Evolutionary conservation across 2,113 vertebrate species (phyloP), one percentile per base, ranked within the genome.

Genomic region (Gallinago jamesoni): DNA sequence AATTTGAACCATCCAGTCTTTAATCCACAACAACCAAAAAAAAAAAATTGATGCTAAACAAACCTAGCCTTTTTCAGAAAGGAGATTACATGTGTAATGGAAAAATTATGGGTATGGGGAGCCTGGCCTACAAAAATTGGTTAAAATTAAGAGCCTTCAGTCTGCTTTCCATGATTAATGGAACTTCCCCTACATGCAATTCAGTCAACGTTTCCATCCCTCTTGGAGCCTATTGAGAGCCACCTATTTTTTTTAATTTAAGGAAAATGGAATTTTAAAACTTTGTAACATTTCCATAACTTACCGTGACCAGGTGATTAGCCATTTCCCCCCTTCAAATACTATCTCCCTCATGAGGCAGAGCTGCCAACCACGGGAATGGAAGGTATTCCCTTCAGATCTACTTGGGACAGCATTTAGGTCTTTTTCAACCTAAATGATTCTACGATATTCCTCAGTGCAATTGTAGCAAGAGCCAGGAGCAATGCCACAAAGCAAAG

Each of bases 1-100:
- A 96, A 96, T 97, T 94, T 96, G 96, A 98, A 96, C 96, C 95
- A 96, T 93, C 84, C 93, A 84, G 39, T 90, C 93, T 96, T 83
- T 79, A 92, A 87, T 95, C 74, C 55, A 80, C 84, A 94, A 89
- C 70, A 84, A 95, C 35, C 53, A 60, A 69, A 84, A 77, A 79
- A 59, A 53, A 53, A 53, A 25, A 67, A 69, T 5, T 82, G 20
- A 79, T 83, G 56, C 50, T 92, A 82, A 93, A 91, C 93, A 94
- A 96, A 73, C 59, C 56, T 75, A 55, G 66, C 35, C 67, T 37
- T 87, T 86, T 91, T 81, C 74, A 92, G 84, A 95, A 55, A 89
- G 59, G 25, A 93, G 87, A 97, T 97, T 96, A 96, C 43, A 55
- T 75, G 64, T 94, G 87, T 94, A 96, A 93, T 97, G 95, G 95